A percentile compares a stretch with the other conserved stretches of the same genome.
Evolutionary conservation across 2,113 vertebrate species (phyloP).

Genomic region (Hippoglossus stenolepis): DNA sequence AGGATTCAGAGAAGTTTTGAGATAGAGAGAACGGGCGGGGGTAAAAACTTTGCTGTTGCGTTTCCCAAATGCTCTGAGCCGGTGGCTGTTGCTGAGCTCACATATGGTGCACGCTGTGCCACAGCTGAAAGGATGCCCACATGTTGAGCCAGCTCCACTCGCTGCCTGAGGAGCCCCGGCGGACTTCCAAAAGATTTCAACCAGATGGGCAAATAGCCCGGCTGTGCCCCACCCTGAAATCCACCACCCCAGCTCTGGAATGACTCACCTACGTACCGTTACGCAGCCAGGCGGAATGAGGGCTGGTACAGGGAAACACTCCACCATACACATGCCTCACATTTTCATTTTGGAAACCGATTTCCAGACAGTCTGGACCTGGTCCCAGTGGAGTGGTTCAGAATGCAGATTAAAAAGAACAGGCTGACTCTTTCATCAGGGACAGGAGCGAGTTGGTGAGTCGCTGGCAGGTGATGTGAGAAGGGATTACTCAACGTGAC

Average conservation of each 20-base stretch:
- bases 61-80: constrained; percentile 31
- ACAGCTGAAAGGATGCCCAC: constrained; percentile 57
- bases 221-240: constrained; percentile 46
- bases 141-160: constrained; percentile 29
- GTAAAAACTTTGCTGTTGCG: constrained; percentile 20
- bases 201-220: constrained; percentile 55
- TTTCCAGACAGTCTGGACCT: constrained; percentile 68
- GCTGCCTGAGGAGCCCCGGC: constrained; percentile 51
- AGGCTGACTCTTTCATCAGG: constrained; percentile 32
- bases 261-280: constrained; percentile 20
- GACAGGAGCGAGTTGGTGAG: constrained; percentile 10
- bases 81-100: constrained; percentile 37
- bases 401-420: constrained; percentile 37
- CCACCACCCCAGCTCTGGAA: constrained; percentile 24
- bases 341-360: constrained; percentile 61
- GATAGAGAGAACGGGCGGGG: not conserved
- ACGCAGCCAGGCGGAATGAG: constrained; percentile 8
- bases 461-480: not conserved
- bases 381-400: constrained; percentile 56
- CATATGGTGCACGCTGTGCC: constrained; percentile 50
- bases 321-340: constrained; percentile 40
- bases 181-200: constrained; percentile 58
- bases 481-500: constrained; percentile 1
- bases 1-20: constrained; percentile 1
- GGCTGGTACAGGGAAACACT: constrained; percentile 43